phyloP scores from a whole-genome alignment of 35 echinoderm and acorn worm species.

The Ptychodera flava region DNA sequence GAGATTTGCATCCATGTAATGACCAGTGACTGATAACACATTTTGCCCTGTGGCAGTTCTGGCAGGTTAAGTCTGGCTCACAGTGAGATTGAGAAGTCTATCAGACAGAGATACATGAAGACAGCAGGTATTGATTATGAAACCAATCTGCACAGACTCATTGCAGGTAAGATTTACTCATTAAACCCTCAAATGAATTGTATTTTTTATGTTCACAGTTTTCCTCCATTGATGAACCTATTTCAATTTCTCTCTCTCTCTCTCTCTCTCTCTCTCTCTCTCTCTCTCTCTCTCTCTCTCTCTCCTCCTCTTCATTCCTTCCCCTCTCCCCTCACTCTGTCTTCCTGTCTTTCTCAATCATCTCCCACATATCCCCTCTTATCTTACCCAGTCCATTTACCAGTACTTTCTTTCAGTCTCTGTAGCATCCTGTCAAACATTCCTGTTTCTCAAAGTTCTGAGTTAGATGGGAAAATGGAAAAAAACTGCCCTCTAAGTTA shows the following conservation, averaged over 20 bases:
- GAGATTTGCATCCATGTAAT: no score
- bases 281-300: background rate
- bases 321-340: background rate
- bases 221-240: background rate
- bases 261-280: background rate
- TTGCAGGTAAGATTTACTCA: constrained; percentile 78
- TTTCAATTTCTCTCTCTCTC: background rate
- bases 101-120: constrained; percentile 77
- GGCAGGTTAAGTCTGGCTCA: constrained; percentile 46
- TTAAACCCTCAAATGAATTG: background rate
- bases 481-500: background rate
- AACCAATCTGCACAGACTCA: constrained; percentile 45
- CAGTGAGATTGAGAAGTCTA: constrained; percentile 56
- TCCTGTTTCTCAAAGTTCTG: background rate
- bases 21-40: no score
- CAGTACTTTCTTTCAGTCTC: background rate
- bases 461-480: background rate
- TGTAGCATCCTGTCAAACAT: background rate
- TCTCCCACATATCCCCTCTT: background rate
- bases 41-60: no score
- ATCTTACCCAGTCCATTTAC: background rate
- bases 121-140: constrained; percentile 62
- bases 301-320: background rate
- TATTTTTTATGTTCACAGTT: background rate
- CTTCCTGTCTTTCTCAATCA: background rate